Evolutionary conservation across 1,140 invertebrate species (phyloP).

Genomic region (Caenorhabditis inopinata): DNA sequence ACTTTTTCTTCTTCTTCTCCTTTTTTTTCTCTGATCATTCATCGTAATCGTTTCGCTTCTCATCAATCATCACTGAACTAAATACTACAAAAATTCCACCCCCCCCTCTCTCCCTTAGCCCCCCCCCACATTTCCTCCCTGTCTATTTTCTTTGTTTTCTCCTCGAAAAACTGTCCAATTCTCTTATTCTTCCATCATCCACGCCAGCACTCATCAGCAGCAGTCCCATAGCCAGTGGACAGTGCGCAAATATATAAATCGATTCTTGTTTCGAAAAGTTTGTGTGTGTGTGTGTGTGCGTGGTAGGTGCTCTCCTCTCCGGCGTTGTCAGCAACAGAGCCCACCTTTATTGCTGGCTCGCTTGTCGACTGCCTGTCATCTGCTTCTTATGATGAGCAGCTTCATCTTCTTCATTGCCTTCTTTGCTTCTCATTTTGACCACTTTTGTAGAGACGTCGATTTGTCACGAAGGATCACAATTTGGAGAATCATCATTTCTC

Average conservation of each 20-base stretch:
- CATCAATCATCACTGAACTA: conserved; percentile 33
- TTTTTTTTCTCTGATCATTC: not conserved
- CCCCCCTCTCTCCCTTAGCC: not conserved
- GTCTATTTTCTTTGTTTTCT: not conserved
- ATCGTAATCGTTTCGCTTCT: not conserved
- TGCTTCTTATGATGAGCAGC: not conserved
- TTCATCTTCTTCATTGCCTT: not conserved
- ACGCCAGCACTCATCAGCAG: not conserved
- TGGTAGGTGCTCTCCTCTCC: not conserved
- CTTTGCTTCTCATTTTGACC: not conserved
- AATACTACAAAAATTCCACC: not conserved
- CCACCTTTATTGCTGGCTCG: not conserved
- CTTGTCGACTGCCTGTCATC: too few species aligned
- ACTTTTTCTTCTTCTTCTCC: not conserved
- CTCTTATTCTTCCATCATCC: not conserved
- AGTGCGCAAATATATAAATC: conserved; percentile 17
- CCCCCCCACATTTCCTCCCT: not conserved
- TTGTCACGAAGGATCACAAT: conserved; percentile 6
- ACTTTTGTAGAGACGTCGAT: not conserved
- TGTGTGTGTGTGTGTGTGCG: too few species aligned
- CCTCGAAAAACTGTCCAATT: conserved; percentile 14
- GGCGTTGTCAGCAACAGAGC: not conserved
- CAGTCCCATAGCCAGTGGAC: not conserved
- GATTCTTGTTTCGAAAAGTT: conserved; percentile 16
- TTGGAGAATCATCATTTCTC: not conserved